A percentile compares a stretch with the other conserved stretches of the same genome.
Evolutionary conservation across 1,140 invertebrate species (phyloP).

Genomic region (Drosophila asahinai): DNA sequence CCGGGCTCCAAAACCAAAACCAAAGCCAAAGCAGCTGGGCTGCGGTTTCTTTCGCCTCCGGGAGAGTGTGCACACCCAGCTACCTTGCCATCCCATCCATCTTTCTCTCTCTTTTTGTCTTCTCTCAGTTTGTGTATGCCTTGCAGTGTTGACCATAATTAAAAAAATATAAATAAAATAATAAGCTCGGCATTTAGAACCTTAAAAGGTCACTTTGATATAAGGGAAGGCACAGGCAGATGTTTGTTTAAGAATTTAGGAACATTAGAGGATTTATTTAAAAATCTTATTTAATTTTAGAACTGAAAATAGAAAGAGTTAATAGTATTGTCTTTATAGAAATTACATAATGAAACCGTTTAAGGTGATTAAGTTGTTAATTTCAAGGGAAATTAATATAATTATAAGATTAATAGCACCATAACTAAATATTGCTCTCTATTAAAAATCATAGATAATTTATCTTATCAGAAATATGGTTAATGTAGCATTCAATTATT

Average conservation of each 20-base stretch:
- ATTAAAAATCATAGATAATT: too few species aligned
- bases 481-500: neutral
- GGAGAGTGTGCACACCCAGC: constrained; percentile 42
- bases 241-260: neutral
- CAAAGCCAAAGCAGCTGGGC: constrained; percentile 21
- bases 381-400: too few species aligned
- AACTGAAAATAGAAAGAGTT: neutral
- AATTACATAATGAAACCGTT: too few species aligned
- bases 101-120: constrained; percentile 19
- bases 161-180: neutral
- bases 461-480: too few species aligned
- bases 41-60: constrained; percentile 37
- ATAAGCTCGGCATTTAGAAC: neutral
- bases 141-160: constrained; percentile 40
- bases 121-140: constrained; percentile 61
- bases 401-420: too few species aligned
- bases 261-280: neutral
- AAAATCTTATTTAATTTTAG: neutral
- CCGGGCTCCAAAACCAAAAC: constrained; percentile 17
- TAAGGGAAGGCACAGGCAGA: neutral
- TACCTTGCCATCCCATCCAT: constrained; percentile 13
- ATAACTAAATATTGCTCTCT: too few species aligned
- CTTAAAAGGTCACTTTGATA: neutral
- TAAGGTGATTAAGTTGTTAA: too few species aligned
- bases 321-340: too few species aligned